Evolutionary conservation across 2,888 invertebrate species (phyloP), one percentile per base, ranked within the genome.

Genomic region (Adelognathus sp.): DNA sequence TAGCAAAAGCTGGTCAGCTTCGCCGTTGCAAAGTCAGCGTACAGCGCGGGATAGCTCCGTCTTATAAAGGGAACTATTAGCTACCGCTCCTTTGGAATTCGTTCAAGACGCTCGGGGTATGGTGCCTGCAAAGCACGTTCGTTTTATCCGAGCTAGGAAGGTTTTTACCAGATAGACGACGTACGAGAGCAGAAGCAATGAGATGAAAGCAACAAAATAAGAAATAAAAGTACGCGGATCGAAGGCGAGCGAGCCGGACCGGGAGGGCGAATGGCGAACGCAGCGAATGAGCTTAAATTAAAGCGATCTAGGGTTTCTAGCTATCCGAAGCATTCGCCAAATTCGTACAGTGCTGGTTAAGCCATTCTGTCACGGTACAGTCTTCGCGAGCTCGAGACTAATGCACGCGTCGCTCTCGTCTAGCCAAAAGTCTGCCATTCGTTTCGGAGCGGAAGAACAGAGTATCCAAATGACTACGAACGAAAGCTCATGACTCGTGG

Each of bases 321-420:
- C 58, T 71, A 76, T 76, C 60, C 71, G 71, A 52, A 66, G 63
- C 66, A 66, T 76, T 76, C 31, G 76, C 71, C 76, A 76, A 76
- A 76, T 76, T 76, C 76, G 76, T 52, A 71, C 64, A 33, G 58
- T 60, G 54, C 63, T 61, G 39, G 41, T 36, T 16, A 18, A 11
- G 11, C 24, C 44, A 16, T 61, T 61, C 9, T n/a, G 21, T 54
- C 54, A 29, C 16, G 54, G 27, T 31, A 27, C 11, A 50, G 9
- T 14, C 21, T 70, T 31, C 36, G 36, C 11, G 21, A 24, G 24
- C 24, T 50, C 24, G 21, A 2, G n/a, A 24, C 50, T 9, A 50
- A 50, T 50, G 50, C 21, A 50, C 46, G 18, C 11, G 46, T 46
- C 44, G 5, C 21, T 41, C n/a, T 5, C 3, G 44, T 18, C 46